phyloP scores from a whole-genome alignment of 2,797 vertebrate species.

The Peromyscus melanophrys region DNA sequence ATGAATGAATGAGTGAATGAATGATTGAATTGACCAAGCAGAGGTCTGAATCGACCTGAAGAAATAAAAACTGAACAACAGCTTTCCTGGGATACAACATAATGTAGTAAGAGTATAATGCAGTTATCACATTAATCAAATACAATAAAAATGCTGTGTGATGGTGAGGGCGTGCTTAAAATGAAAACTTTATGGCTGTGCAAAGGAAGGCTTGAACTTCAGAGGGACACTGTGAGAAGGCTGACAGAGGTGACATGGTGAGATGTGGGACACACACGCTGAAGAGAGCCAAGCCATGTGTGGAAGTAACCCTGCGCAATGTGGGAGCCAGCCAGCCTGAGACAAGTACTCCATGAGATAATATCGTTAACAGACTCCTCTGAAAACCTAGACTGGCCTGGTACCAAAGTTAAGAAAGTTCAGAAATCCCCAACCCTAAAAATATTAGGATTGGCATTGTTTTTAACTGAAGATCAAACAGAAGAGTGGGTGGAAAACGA shows the following conservation, averaged over 20 bases:
- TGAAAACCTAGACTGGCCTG: neutral
- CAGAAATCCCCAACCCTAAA: neutral
- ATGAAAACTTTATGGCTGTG: constrained; percentile 20
- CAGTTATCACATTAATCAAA: constrained; percentile 26
- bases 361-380: neutral
- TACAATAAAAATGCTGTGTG: neutral
- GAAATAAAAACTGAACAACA: neutral
- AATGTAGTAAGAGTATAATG: neutral
- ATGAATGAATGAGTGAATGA: neutral
- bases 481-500: neutral
- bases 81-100: neutral
- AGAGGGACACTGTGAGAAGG: neutral
- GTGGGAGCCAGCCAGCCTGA: neutral
- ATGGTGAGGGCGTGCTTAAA: neutral
- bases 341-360: neutral
- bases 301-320: neutral
- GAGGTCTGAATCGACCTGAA: neutral
- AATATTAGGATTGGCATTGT: neutral
- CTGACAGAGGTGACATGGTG: neutral
- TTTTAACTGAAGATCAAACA: neutral
- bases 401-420: neutral
- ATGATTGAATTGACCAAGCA: neutral
- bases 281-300: neutral
- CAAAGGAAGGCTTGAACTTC: neutral
- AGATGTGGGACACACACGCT: neutral